These are phyloP conservation scores for Trematomus loennbergii DNA, from an alignment of 2,113 vertebrate genomes.

Conservation along the genomic window DNA sequence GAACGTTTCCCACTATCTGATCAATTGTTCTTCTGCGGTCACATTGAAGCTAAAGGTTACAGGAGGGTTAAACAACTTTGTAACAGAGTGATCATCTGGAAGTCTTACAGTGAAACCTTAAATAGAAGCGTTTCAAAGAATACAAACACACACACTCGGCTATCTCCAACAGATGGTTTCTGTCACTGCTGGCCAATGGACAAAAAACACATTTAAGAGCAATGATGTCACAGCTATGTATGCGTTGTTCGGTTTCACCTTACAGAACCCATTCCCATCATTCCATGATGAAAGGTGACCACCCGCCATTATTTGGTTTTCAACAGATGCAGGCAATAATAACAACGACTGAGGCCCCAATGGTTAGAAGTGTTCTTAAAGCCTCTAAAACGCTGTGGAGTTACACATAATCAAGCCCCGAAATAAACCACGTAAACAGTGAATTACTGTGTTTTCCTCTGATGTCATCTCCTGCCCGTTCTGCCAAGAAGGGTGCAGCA, in stretches of 20 bases:
- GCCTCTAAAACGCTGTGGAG: conserved; percentile 60
- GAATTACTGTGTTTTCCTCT: conserved; percentile 67
- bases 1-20: conserved; percentile 47
- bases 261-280: conserved; percentile 79
- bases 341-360: conserved; percentile 64
- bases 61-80: conserved; percentile 20
- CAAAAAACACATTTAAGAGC: conserved; percentile 73
- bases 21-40: conserved; percentile 33
- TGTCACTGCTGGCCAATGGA: conserved; percentile 67
- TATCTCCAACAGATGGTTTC: conserved; percentile 70
- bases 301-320: conserved; percentile 83
- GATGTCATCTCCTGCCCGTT: conserved; percentile 68
- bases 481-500: conserved; percentile 64
- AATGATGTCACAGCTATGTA: conserved; percentile 73
- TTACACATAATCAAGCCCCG: conserved; percentile 67
- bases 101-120: conserved; percentile 35
- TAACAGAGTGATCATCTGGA: conserved; percentile 30
- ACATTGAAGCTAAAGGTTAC: conserved; percentile 25
- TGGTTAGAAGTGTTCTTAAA: conserved; percentile 69
- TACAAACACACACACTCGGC: conserved; percentile 23
- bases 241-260: conserved; percentile 69
- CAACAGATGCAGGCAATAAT: conserved; percentile 82
- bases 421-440: conserved; percentile 78
- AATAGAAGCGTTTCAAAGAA: conserved; percentile 44
- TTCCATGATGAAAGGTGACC: conserved; percentile 83